Percentiles rank a stretch among this genome's conserved stretches.
Evolutionary conservation across 2,888 invertebrate species (phyloP).

Genomic region (Apeira syringaria): DNA sequence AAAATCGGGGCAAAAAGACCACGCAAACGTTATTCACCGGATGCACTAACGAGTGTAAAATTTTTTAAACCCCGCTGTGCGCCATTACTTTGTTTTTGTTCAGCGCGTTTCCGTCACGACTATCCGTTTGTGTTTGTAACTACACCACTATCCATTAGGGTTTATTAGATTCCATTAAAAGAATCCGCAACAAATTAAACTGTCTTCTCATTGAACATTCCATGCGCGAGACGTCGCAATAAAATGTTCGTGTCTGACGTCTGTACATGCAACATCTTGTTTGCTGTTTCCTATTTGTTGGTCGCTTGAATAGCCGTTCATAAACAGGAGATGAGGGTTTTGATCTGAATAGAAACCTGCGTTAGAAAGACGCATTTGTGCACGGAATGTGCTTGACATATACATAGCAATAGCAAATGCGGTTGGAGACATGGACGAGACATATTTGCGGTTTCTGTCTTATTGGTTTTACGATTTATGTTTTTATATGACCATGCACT

Average conservation of each 20-base stretch:
- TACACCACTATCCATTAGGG: slow-evolving; percentile 39
- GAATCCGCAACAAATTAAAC: slow-evolving; percentile 34
- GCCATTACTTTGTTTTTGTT: slow-evolving; percentile 70
- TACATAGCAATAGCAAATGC: slow-evolving; percentile 28
- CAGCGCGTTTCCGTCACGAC: slow-evolving; percentile 61
- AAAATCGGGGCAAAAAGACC: slow-evolving; percentile 68
- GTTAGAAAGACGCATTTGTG: slow-evolving; percentile 22
- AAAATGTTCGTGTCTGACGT: slow-evolving; percentile 29
- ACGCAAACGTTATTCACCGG: slow-evolving; percentile 77
- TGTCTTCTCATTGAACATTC: slow-evolving; percentile 32
- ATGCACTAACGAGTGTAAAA: slow-evolving; percentile 79
- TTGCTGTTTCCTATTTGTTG: slow-evolving; percentile 40
- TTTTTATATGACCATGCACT: too few relatives aligned
- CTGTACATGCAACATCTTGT: slow-evolving; percentile 35
- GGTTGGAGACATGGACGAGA: slow-evolving; percentile 9
- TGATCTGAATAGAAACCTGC: slow-evolving; percentile 45
- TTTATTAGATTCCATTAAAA: slow-evolving; percentile 43
- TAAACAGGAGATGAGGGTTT: slow-evolving; percentile 47
- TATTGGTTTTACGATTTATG: slow-evolving; percentile 32
- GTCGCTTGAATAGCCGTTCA: slow-evolving; percentile 44
- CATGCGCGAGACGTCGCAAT: slow-evolving; percentile 28
- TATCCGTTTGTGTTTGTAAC: slow-evolving; percentile 46
- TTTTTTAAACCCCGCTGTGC: slow-evolving; percentile 64
- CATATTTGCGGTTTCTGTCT: slow-evolving; percentile 21
- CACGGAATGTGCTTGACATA: slow-evolving; percentile 30